Base-by-base conservation (phyloP, 2,797 vertebrate species). In the Sebastes vulpes region DNA sequence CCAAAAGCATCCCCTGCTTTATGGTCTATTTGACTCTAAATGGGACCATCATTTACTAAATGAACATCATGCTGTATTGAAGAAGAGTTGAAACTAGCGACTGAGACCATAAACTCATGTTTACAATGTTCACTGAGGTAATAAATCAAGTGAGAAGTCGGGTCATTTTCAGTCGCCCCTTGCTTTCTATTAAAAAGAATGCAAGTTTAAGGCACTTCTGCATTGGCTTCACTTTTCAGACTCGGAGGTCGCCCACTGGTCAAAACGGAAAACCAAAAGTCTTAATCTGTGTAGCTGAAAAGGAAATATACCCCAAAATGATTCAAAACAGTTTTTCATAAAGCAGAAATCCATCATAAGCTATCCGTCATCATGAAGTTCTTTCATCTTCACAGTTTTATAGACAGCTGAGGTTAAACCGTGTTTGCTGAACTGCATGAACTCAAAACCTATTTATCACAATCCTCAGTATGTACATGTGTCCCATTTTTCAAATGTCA, bases 401-500 rank as follows among this genome's bases (percentile, higher is more conserved):
- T 3, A 16, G 29, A n/a, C 38, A 64, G 29, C n/a, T 82, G 21
- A 68, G 28, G 67, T 53, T 16, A 69, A 66, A 64, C 20, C 0
- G 2, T 48, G 12, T 23, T 6, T 18, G 57, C 28, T 26, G 26
- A 31, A 21, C 18, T 70, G 63, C 31, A 56, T 23, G 5, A 32
- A 9, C 35, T 69, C 48, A 61, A 26, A 54, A 54, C 31, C 11
- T 28, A 53, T 57, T 32, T 6, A 20, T 52, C 56, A 42, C 23
- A 58, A 46, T 25, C 73, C 25, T 77, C 20, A 61, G 28, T 35
- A 53, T 16, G 21, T 54, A 48, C 26, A 74, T 26, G 14, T 79
- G 72, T 60, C 72, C 59, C 20, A 61, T 56, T 77, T 73, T 76
- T 65, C 4, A 65, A 57, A 76, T 69, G 67, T 54, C 65, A 77